Evolutionary conservation across 2,797 vertebrate species (phyloP), one percentile per base, ranked within the genome.

Genomic region (Microhierax caerulescens): DNA sequence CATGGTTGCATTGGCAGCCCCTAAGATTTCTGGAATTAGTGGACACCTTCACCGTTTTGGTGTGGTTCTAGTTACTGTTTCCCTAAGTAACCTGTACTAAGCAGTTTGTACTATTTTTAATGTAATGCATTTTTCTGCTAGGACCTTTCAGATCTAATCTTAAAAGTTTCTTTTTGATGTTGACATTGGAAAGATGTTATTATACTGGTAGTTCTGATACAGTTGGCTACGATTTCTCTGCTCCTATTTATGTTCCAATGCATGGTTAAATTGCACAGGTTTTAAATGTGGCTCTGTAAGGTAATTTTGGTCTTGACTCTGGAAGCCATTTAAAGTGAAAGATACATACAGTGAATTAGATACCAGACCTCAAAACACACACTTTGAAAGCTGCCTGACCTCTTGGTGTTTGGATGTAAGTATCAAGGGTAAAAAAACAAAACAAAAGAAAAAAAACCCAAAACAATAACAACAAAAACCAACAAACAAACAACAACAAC

Each of bases 1-100:
- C 11, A 41, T 39, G 5, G 34, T 8, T 68, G 36, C 4, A 6
- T 16, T 2, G 0, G 15, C 13, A 47, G 25, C 5, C 28, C 10
- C 25, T 60, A 54, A 21, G 9, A 32, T 53, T 51, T 88, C n/a
- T 64, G n/a, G 36, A 80, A 88, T 88, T 67, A 67, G 5, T 50
- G n/a, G 23, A 47, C 34, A 65, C 18, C 8, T 43, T 90, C 14
- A 25, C 15, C 57, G 11, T 4, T 78, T 81, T n/a, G 7, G 3
- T 63, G 16, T 25, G 56, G n/a, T 41, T 51, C 1, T 90, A 41
- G 28, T 72, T 94, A 19, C 14, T 36, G 8, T 65, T 90, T 78
- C 21, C 21, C 25, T 37, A 75, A 39, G 37, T 72, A 84, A 48
- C 63, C n/a, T 32, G 2, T 39, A 25, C 30, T 56, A 75, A 88